phyloP scores from a whole-genome alignment of 1,140 invertebrate genomes.

The Lysiphlebus fabarum region DNA sequence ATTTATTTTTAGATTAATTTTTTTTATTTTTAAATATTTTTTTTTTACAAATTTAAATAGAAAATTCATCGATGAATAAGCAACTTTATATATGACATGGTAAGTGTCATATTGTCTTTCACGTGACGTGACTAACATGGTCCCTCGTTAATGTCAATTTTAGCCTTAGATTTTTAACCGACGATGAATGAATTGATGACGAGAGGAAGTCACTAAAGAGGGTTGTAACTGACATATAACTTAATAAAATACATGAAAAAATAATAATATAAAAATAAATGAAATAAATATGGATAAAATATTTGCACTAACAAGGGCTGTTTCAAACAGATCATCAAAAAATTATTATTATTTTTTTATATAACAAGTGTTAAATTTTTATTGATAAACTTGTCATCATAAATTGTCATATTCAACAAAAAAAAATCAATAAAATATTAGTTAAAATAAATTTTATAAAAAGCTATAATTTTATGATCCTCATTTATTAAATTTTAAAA shows the following conservation, averaged over 20 bases:
- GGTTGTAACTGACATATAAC: slow-evolving; percentile 12
- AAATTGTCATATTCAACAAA: not conserved
- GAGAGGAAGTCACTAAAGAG: slow-evolving; percentile 19
- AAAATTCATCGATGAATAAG: slow-evolving; percentile 26
- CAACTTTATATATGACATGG: slow-evolving; percentile 28
- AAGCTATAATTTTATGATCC: too few species aligned
- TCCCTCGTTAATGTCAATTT: slow-evolving; percentile 56
- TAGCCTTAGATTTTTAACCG: not conserved
- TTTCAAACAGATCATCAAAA: not conserved
- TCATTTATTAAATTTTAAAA: too few species aligned
- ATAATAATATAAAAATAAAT: too few species aligned
- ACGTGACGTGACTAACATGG: slow-evolving; percentile 56
- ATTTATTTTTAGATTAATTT: too few species aligned
- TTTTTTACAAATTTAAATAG: not conserved
- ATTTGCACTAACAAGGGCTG: too few species aligned
- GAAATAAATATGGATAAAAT: slow-evolving; percentile 19
- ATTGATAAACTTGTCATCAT: too few species aligned
- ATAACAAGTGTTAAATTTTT: too few species aligned
- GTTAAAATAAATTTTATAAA: slow-evolving; percentile 10
- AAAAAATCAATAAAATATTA: slow-evolving; percentile 10
- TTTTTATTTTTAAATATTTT: too few species aligned
- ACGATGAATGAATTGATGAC: slow-evolving; percentile 21
- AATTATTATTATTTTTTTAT: too few species aligned
- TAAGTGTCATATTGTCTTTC: slow-evolving; percentile 35
- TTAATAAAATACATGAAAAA: slow-evolving; percentile 16